Evolutionary conservation across 53 echinoderm and acorn worm species (phyloP), one percentile per base, ranked within the genome.

Genomic region (Henricia sp.): DNA sequence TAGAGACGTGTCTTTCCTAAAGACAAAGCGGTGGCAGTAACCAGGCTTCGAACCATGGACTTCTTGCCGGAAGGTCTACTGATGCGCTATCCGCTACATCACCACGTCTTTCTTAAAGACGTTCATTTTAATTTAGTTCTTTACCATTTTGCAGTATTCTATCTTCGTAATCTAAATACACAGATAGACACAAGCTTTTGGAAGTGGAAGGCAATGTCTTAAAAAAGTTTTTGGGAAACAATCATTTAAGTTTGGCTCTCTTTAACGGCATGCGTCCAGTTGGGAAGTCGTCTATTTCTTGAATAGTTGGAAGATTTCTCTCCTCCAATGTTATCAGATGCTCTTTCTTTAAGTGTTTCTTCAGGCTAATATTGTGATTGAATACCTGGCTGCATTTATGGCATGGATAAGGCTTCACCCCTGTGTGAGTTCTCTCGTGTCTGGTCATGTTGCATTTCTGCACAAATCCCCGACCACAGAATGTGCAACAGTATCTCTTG

Each of bases 291-390:
- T 80, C 80, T 6, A 80, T 23, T 32, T 37, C 64, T 46, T 65
- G 46, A 20, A 80, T 64, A 6, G 36, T 23, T n/a, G 4, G 34
- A 14, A 25, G 62, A 14, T 32, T 23, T 3, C 0, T 80, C 6
- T 64, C 35, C 34, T 63, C 50, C 20, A 48, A 27, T n/a, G 63
- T 34, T 10, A 80, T 58, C 9, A 26, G 46, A 50, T 89, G 89
- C 24, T 52, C 59, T 19, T 67, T 89, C 60, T 74, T 84, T 35
- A 65, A 25, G 57, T 89, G 89, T 28, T 63, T 83, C 38, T 74
- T 84, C 35, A 89, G 41, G 68, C 89, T 89, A 21, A 89, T 66
- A 30, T 84, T 89, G 54, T 89, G 89, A 25, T 72, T 84, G 40
- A 89, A 89, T 6, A 27, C 30, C 23, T 64, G 67, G 36, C n/a